phyloP scores from a whole-genome alignment of 2,888 invertebrate genomes.

The Platerodrilus igneus region DNA sequence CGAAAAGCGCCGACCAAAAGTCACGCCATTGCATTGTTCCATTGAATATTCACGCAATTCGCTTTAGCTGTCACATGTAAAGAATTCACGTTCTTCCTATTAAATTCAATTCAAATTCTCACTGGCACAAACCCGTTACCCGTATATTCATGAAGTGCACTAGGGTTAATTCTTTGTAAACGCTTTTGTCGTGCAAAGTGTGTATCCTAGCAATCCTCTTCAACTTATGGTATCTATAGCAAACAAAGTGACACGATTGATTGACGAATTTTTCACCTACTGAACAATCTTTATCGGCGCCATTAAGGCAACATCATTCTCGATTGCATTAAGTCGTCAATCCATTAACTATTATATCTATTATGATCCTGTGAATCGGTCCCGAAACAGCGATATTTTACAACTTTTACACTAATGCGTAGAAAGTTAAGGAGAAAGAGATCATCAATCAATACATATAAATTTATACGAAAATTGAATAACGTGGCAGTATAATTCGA shows the following conservation, averaged over 20 bases:
- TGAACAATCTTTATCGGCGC: constrained; percentile 32
- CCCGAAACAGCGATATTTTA: constrained; percentile 33
- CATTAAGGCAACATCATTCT: constrained; percentile 35
- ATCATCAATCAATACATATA: constrained; percentile 44
- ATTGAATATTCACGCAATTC: constrained; percentile 33
- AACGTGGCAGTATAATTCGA: constrained; percentile 34
- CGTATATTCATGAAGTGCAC: background rate
- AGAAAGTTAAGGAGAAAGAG: constrained; percentile 33
- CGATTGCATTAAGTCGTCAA: constrained; percentile 39
- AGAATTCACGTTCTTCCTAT: constrained; percentile 15
- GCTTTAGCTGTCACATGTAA: constrained; percentile 25
- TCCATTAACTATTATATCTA: constrained; percentile 38
- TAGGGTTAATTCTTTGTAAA: constrained; percentile 9
- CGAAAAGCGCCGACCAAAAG: constrained; percentile 26
- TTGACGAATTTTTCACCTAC: constrained; percentile 20
- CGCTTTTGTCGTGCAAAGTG: constrained; percentile 8
- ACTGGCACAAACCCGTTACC: constrained; percentile 9
- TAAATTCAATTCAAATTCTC: no score
- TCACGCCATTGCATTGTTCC: constrained; percentile 25
- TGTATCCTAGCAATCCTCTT: constrained; percentile 14
- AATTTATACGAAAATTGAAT: constrained; percentile 43
- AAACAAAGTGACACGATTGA: constrained; percentile 9
- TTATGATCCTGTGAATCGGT: constrained; percentile 32
- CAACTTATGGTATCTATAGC: no score
- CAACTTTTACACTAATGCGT: constrained; percentile 35